These are phyloP conservation scores for Rhinogobius similis DNA, from an alignment of 2,113 vertebrate species.

Conservation along the genomic window DNA sequence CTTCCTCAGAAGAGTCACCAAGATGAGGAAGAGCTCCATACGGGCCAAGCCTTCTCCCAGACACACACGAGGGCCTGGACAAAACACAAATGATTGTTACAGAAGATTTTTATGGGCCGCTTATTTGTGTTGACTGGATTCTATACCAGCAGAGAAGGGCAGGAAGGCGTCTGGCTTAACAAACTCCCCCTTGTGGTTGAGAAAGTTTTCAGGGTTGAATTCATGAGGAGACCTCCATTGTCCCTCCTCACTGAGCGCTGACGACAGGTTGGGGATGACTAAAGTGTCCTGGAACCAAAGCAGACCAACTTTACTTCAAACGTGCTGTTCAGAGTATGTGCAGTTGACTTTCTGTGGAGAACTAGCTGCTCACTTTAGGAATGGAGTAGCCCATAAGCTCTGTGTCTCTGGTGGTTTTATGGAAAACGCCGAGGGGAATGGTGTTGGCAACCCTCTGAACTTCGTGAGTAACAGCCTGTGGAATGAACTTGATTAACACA, in stretches of 20 bases:
- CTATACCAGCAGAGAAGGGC: conserved; percentile 55
- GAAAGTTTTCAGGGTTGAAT: conserved; percentile 76
- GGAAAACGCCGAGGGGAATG: conserved; percentile 43
- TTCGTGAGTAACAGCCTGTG: conserved; percentile 62
- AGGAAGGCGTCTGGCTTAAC: conserved; percentile 70
- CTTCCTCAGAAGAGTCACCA: too few species aligned
- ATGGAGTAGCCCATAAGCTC: conserved; percentile 53
- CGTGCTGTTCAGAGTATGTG: not conserved
- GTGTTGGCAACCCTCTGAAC: conserved; percentile 40
- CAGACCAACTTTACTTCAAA: not conserved
- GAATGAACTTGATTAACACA: not conserved
- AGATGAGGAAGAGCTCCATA: too few species aligned
- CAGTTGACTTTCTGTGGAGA: not conserved
- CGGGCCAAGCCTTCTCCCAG: too few species aligned
- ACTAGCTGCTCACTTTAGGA: conserved; percentile 40
- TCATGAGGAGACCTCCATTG: conserved; percentile 73
- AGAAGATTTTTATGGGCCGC: too few species aligned
- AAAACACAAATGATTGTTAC: not conserved
- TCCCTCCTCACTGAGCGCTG: conserved; percentile 62
- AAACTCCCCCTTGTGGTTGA: conserved; percentile 66
- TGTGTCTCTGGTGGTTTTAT: conserved; percentile 39
- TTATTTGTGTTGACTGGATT: conserved; percentile 14
- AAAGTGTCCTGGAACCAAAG: conserved; percentile 48
- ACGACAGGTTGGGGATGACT: conserved; percentile 60
- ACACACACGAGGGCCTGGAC: conserved; percentile 58